Evolutionary conservation across 2,888 invertebrate species (phyloP).

Genomic region (Polyommatus iphigenia): DNA sequence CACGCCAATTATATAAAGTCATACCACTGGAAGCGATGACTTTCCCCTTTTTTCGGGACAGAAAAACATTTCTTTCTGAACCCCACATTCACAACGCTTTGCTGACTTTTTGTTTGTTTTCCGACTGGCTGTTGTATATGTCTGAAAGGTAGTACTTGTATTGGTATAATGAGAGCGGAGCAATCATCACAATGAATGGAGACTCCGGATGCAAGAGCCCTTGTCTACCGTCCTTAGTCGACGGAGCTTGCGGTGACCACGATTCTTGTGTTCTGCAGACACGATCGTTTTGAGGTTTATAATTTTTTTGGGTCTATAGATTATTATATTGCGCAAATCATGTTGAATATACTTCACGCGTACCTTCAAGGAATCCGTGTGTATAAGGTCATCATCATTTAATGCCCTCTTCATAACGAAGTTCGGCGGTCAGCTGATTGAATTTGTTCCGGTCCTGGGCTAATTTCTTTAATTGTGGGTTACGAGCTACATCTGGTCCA

Average conservation of each 20-base stretch:
- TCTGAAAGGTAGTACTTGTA: slow-evolving; percentile 45
- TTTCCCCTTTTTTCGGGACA: slow-evolving; percentile 11
- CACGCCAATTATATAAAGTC: slow-evolving; percentile 23
- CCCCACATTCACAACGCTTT: slow-evolving; percentile 35
- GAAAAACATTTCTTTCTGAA: slow-evolving; percentile 33
- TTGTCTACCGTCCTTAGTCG: slow-evolving; percentile 53
- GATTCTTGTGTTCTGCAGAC: slow-evolving; percentile 29
- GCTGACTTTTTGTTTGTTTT: slow-evolving; percentile 42
- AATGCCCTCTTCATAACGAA: too few relatives aligned
- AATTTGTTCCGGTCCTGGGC: too few relatives aligned
- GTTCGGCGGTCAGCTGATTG: too few relatives aligned
- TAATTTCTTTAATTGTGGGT: too few relatives aligned
- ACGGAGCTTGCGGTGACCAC: slow-evolving; percentile 40
- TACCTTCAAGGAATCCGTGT: too few relatives aligned
- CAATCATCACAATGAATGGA: slow-evolving; percentile 77
- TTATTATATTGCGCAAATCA: neutral
- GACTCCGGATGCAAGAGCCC: slow-evolving; percentile 52
- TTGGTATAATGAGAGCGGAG: slow-evolving; percentile 66
- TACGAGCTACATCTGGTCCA: too few relatives aligned
- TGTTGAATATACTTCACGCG: neutral
- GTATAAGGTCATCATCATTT: too few relatives aligned
- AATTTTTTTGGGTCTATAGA: too few relatives aligned
- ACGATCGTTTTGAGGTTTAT: neutral
- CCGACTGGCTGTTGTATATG: slow-evolving; percentile 40
- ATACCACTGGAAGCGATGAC: slow-evolving; percentile 8